These are phyloP conservation scores for Pegoplata infirma DNA, from an alignment of 2,888 invertebrate species.

Conservation along the genomic window DNA sequence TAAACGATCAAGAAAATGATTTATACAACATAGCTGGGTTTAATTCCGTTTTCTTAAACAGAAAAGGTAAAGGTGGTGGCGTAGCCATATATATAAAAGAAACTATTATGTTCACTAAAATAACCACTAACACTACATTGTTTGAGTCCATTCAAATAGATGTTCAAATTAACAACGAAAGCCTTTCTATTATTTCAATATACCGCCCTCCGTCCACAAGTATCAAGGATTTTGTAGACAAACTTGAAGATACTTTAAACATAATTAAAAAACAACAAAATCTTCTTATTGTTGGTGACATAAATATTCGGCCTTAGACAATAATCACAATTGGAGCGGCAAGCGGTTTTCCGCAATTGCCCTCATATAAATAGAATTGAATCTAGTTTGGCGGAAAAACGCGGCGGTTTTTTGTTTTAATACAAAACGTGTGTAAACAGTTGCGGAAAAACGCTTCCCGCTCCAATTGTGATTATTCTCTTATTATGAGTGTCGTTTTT, in stretches of 20 bases:
- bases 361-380: too few species aligned
- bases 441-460: too few species aligned
- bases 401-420: too few species aligned
- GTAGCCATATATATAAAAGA: background rate
- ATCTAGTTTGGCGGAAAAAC: too few species aligned
- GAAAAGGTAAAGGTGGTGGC: background rate
- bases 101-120: background rate
- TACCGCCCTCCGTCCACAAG: background rate
- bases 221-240: background rate
- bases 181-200: background rate
- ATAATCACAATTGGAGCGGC: too few species aligned
- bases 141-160: background rate
- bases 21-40: background rate
- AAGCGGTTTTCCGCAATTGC: too few species aligned
- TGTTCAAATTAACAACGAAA: background rate
- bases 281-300: background rate
- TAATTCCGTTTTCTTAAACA: background rate
- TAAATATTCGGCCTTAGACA: too few species aligned
- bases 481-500: too few species aligned
- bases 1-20: background rate
- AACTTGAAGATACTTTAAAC: background rate
- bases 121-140: background rate
- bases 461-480: too few species aligned
- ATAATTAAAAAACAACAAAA: background rate
- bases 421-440: too few species aligned